Percentiles rank a stretch among this genome's conserved stretches.
Evolutionary conservation across 2,797 vertebrate species (phyloP).

Genomic region (Okamejei kenojei): DNA sequence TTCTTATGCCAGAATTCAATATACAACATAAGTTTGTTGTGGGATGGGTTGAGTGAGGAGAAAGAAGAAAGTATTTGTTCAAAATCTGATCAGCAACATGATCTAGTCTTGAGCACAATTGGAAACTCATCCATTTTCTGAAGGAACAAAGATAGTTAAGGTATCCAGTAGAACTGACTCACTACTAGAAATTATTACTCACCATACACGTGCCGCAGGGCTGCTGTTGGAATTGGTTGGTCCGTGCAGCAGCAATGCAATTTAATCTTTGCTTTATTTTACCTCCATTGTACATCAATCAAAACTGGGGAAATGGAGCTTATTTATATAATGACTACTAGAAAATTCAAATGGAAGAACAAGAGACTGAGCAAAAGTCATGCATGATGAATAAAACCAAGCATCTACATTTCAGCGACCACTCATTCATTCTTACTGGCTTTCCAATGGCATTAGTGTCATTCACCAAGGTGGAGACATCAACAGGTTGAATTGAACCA

Average conservation of each 20-base stretch:
- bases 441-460: not conserved
- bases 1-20: not conserved
- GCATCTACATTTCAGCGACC: not conserved
- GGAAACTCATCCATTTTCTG: not conserved
- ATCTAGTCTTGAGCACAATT: not conserved
- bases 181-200: not conserved
- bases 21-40: not conserved
- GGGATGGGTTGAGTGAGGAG: not conserved
- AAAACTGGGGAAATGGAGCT: not conserved
- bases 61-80: no score
- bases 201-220: not conserved
- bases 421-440: no score
- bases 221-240: not conserved
- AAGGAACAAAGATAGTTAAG: not conserved
- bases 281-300: not conserved
- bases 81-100: not conserved
- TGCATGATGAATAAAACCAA: not conserved
- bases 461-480: not conserved
- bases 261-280: no score
- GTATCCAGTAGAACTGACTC: not conserved
- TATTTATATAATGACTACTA: not conserved
- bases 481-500: not conserved
- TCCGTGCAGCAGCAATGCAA: not conserved
- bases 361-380: not conserved
- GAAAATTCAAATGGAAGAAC: not conserved